Evolutionary conservation across 37 sponge, comb jelly and placozoan species (phyloP), one percentile per base, ranked within the genome.

Genomic region (Oopsacas minuta): DNA sequence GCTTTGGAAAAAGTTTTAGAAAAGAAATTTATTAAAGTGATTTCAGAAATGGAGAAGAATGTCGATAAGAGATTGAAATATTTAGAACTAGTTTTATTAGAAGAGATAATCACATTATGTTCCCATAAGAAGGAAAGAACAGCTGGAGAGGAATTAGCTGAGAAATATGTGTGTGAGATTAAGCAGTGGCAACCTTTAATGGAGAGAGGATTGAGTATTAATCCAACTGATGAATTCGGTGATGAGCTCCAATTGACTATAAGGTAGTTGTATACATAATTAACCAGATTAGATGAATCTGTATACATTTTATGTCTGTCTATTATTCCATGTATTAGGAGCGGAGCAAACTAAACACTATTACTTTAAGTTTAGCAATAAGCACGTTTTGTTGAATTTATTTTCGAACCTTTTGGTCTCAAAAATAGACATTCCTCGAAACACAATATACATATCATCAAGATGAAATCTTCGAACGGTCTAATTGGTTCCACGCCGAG

Each of bases 51-150:
- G 30, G 28, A 34, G 22, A 10, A 3, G 5, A n/a, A 61, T 61
- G 28, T 32, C 28, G 75, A 61, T 12, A 10, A 12, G 30, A 10
- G 22, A 12, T 61, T 61, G 75, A 3, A 3, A 25, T 61, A 34
- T 61, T 61, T 61, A n/a, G 75, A 61, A 61, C 75, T 25, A 25
- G 20, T 61, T 10, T 12, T 61, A 34, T 61, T 61, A 61, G 75
- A 61, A 61, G 75, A 61, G 30, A 61, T 61, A 61, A 61, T 61
- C 5, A 34, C 75, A 25, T 61, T 61, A 34, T 61, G 75, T 61
- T 61, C 17, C 28, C 75, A 61, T 61, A 61, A 12, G 75, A 61
- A n/a, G 30, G 75, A 61, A 34, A 5, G 20, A 20, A 61, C 75
- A 20, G 75, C 75, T 61, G 30, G 75, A 25, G 75, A 61, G 30